Conservation (phyloP, 30 jellyfish, hydroid and myxozoan genomes). For the Sanderia malayensis region DNA sequence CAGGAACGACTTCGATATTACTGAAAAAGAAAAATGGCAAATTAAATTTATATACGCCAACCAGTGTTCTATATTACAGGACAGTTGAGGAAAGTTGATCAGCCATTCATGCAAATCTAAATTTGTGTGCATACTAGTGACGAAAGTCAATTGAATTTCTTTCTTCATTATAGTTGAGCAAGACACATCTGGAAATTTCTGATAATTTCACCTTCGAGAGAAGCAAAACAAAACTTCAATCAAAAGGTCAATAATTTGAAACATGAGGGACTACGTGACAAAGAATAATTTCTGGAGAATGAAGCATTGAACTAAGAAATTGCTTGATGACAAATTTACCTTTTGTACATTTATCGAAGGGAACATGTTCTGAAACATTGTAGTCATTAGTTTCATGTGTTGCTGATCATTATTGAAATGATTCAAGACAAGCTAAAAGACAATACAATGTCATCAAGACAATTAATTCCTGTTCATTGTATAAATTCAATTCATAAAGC, state of each 20-base stretch:
- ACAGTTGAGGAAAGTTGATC: too few relatives aligned
- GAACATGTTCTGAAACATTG: conserved; percentile 93
- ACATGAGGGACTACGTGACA: too few relatives aligned
- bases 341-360: conserved; percentile 88
- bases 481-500: too few relatives aligned
- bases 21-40: conserved; percentile 39
- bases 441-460: too few relatives aligned
- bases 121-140: conserved; percentile 94
- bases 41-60: too few relatives aligned
- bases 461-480: too few relatives aligned
- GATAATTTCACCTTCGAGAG: conserved; percentile 63
- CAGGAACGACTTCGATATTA: conserved; percentile 87
- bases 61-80: too few relatives aligned
- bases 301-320: background rate
- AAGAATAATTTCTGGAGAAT: too few relatives aligned
- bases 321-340: conserved; percentile 24
- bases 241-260: background rate
- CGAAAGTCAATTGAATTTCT: conserved; percentile 76
- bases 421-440: conserved; percentile 82
- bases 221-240: background rate
- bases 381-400: conserved; percentile 82
- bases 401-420: conserved; percentile 66
- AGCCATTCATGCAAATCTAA: too few relatives aligned
- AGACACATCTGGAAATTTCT: conserved; percentile 84
- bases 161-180: conserved; percentile 70